Base-by-base conservation (phyloP, 92 coral and sea anemone genomes). In the Palythoa grandis region DNA sequence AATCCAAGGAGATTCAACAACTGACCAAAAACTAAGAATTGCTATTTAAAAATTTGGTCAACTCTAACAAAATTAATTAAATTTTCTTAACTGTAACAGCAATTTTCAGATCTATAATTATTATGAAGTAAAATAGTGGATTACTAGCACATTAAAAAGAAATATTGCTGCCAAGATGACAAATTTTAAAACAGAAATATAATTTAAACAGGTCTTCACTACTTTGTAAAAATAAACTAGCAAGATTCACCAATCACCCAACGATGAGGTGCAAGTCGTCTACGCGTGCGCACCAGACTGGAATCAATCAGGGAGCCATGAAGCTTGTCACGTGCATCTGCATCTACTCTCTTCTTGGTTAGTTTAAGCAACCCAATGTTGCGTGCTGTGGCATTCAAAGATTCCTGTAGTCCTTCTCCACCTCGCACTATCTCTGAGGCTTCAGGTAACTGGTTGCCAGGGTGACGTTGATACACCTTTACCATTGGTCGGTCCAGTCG, bases 401-500 rank as follows among this genome's bases (percentile, higher is more conserved):
- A 97, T 77, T 93, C 99, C 70, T 93, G 94, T 22, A 97, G 87
- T 17, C 98, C 95, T 83, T 93, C 92, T 48, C 96, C 96, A 53
- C 96, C 99, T 52, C 86, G 84, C 61, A 94, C 95, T 25, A 97
- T 91, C 87, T 97, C 98, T 38, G 95, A 90, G 8, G 98, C 98
- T 69, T 97, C 99, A 56, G 99, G 98, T 38, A 97, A 47, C 89
- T 97, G 99, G 93, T 92, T 97, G 39, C 99, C 99, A 77, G 99
- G 99, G 90, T 97, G 99, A 74, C 97, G 95, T 70, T 97, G 99
- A 88, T 85, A 87, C 4, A 95, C 93, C 39, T 86, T 86, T 1
- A 93, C 99, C 89, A 90, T 87, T 70, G 99, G 99, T 35, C 99
- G 94, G 82, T 97, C 99, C 63, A 97, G 92, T 78, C 93, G 92